Base-by-base conservation (phyloP, 2,113 vertebrate genomes). In the Prunella fulvescens region DNA sequence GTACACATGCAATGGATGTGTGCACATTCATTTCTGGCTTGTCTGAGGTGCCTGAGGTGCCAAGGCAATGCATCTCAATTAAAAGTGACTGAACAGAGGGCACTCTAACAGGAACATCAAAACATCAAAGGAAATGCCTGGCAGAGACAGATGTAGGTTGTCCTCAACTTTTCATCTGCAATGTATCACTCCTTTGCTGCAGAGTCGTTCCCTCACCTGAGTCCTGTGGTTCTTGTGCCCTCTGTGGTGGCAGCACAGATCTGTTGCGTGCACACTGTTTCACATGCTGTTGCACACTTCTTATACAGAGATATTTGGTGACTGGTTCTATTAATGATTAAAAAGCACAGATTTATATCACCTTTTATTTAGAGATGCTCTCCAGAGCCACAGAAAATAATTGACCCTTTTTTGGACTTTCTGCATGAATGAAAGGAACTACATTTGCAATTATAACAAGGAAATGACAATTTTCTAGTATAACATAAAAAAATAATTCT, bases 281-380 rank as follows among this genome's bases (percentile, higher is more conserved):
- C 45, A n/a, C 0, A 0, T 14, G 17, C 39, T 7, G 1, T 42
- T 35, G 10, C 18, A 42, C 14, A 6, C 8, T 64, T 76, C 29
- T 12, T 28, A 18, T 5, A 47, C 22, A 37, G 24, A 48, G n/a
- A 48, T 33, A 48, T 64, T 79, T 82, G 48, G 31, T n/a, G 48
- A 31, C n/a, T 51, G 11, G 13, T 57, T 88, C 48, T 60, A 26
- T 40, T 56, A 76, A 48, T 35, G 33, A 20, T 66, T 57, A 29
- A 90, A 94, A 87, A 71, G 4, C 3, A 29, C 8, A 72, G 6
- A 37, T 82, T 82, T 69, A 23, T 61, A 23, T 29, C n/a, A 80
- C 28, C 14, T 92, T 64, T 65, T 82, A 29, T 80, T 94, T 77
- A 88, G 29, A 80, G 35, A 73, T 1, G 2, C 1, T 90, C 16